Evolutionary conservation across 2,113 vertebrate species (phyloP), one percentile per base, ranked within the genome.

Genomic region (Ascaphus truei): DNA sequence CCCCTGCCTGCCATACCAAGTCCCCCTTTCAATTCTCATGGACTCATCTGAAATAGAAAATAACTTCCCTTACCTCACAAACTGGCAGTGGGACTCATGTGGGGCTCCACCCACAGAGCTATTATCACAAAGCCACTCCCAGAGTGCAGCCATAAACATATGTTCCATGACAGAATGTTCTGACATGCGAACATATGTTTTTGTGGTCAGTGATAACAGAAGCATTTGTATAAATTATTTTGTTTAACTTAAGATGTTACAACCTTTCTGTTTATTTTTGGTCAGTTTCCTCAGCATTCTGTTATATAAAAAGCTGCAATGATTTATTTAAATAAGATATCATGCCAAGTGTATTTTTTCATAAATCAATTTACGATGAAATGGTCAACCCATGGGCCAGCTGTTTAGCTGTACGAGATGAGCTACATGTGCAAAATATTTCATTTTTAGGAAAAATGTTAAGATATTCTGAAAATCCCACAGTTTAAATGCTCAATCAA

Each of bases 121-220:
- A 62, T 31, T 48, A 22, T 15, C 13, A 18, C 18, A 4, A 16
- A 1, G 12, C 13, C 29, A 16, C 20, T 33, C 23, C 15, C 45
- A 11, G 1, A 5, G 48, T 52, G 23, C 47, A 29, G 47, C 48
- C 50, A 53, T 41, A 55, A 57, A 56, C 51, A 39, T 15, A 5
- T 20, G 64, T 29, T 16, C 18, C 20, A 16, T 33, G 51, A 67
- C 51, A 67, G 22, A 58, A 47, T 58, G 65, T 34, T 58, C 39
- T 68, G 18, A 31, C 30, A 51, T 39, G 10, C 31, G 52, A 31
- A 47, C 51, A 56, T 15, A 53, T 25, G 64, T 12, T 45, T 34
- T 25, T 47, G 27, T 57, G 52, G 64, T 45, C 64, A 48, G 53
- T 68, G 65, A 68, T 68, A 68, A 68, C 64, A 57, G 18, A 47